Evolutionary conservation across 2,888 invertebrate species (phyloP).

Genomic region (Drosophila multiciliata): DNA sequence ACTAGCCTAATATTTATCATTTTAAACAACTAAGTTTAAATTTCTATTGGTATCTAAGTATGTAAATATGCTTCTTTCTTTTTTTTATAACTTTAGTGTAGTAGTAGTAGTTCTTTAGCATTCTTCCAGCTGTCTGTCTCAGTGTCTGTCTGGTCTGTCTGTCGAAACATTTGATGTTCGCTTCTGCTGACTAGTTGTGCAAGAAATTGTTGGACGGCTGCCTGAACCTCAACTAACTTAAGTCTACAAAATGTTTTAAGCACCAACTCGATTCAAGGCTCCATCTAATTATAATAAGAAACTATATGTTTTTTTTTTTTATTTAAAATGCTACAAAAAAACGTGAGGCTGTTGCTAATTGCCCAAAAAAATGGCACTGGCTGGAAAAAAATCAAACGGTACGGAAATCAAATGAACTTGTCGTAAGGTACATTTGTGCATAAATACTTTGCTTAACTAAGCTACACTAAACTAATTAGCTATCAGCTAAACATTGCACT

Average conservation of each 20-base stretch:
- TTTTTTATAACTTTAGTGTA: constrained; percentile 28
- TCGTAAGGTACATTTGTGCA: constrained; percentile 76
- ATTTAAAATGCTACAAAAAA: constrained; percentile 44
- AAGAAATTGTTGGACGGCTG: constrained; percentile 59
- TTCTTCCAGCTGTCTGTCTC: constrained; percentile 62
- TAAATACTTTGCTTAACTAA: constrained; percentile 70
- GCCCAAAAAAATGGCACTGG: constrained; percentile 69
- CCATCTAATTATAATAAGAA: constrained; percentile 30
- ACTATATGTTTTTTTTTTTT: constrained; percentile 6
- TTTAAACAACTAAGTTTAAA: constrained; percentile 2
- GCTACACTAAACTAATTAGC: constrained; percentile 53
- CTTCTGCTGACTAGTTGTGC: constrained; percentile 73
- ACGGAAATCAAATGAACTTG: constrained; percentile 50
- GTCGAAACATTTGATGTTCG: constrained; percentile 37
- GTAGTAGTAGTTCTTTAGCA: constrained; percentile 55
- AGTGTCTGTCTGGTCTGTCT: constrained; percentile 29
- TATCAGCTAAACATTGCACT: constrained; percentile 62
- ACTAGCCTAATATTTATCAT: constrained; percentile 22
- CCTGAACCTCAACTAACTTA: constrained; percentile 61
- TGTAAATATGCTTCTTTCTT: constrained; percentile 2
- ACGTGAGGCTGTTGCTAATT: constrained; percentile 36
- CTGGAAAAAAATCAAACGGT: constrained; percentile 79
- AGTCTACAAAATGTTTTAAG: constrained; percentile 63
- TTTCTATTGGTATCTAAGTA: constrained; percentile 9
- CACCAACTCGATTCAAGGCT: constrained; percentile 81